A percentile compares a stretch with the other conserved stretches of the same genome.
These are phyloP conservation scores for Pangasius larnaudii DNA, from an alignment of 2,797 vertebrate species.

Conservation along the genomic window DNA sequence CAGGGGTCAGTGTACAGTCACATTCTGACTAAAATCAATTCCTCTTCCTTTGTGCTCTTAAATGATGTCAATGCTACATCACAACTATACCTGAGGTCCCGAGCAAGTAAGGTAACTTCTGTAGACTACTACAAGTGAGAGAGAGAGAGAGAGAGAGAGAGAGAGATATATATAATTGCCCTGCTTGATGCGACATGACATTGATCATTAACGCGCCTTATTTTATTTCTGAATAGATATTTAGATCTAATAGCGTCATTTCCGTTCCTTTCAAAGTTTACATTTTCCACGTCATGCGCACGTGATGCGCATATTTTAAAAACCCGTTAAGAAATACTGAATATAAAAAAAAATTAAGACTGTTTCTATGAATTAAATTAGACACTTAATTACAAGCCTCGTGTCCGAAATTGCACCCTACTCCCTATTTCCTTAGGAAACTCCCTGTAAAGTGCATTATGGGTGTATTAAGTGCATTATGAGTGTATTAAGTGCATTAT, in stretches of 20 bases:
- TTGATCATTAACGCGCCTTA: slow-evolving; percentile 9
- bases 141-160: slow-evolving; percentile 21
- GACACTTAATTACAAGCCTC: neutral
- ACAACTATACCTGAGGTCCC: slow-evolving; percentile 1
- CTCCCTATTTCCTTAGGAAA: neutral
- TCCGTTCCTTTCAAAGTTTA: neutral
- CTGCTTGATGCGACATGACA: slow-evolving; percentile 9
- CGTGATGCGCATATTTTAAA: neutral
- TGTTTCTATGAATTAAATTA: neutral
- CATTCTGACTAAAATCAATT: slow-evolving; percentile 14
- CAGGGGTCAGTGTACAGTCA: slow-evolving; percentile 34
- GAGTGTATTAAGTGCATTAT: neutral
- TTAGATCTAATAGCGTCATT: neutral
- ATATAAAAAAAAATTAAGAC: neutral
- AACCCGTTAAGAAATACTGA: neutral
- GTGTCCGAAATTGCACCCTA: neutral
- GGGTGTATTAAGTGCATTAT: neutral
- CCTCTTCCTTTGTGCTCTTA: slow-evolving; percentile 17
- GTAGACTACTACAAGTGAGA: neutral
- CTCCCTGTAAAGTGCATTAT: neutral
- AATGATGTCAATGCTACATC: slow-evolving; percentile 20
- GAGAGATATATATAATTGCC: slow-evolving; percentile 3
- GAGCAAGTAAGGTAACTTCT: neutral
- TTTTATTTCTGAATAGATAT: slow-evolving; percentile 9
- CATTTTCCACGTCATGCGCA: neutral